Percentiles rank a stretch among this genome's conserved stretches.
phyloP scores from a whole-genome alignment of 53 echinoderm and acorn worm genomes.

The Glandiceps talaboti region DNA sequence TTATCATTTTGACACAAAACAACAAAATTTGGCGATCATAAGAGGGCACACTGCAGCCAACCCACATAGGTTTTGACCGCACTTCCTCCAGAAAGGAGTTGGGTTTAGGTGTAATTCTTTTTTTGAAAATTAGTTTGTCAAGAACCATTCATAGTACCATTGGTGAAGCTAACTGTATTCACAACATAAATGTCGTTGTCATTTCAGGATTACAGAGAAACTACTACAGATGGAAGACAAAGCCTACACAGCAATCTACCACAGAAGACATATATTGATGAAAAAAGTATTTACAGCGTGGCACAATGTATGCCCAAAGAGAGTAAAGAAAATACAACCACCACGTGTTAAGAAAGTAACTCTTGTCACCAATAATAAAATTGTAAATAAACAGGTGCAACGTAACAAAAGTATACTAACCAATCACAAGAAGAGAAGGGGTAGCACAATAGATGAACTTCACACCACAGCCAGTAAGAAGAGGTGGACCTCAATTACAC shows the following conservation, averaged over 20 bases:
- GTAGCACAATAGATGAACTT: not conserved
- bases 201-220: too few relatives aligned
- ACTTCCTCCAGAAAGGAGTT: too few relatives aligned
- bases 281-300: conserved; percentile 72
- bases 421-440: not conserved
- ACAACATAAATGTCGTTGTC: too few relatives aligned
- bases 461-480: conserved; percentile 24
- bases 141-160: too few relatives aligned
- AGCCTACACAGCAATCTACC: conserved; percentile 83
- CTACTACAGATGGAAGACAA: conserved; percentile 24
- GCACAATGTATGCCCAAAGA: conserved; percentile 34
- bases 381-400: too few relatives aligned
- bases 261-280: conserved; percentile 66
- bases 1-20: too few relatives aligned
- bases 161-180: too few relatives aligned
- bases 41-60: too few relatives aligned
- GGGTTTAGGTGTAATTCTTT: too few relatives aligned
- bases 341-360: conserved; percentile 19
- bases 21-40: too few relatives aligned
- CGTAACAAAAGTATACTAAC: not conserved
- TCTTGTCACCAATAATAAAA: not conserved
- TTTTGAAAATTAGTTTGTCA: too few relatives aligned
- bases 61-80: too few relatives aligned
- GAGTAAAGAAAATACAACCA: not conserved
- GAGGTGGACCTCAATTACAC: conserved; percentile 79